A percentile compares a stretch with the other conserved stretches of the same genome.
These are phyloP conservation scores for Chloroceryle amazona DNA, from an alignment of 2,797 vertebrate genomes.

Conservation along the genomic window DNA sequence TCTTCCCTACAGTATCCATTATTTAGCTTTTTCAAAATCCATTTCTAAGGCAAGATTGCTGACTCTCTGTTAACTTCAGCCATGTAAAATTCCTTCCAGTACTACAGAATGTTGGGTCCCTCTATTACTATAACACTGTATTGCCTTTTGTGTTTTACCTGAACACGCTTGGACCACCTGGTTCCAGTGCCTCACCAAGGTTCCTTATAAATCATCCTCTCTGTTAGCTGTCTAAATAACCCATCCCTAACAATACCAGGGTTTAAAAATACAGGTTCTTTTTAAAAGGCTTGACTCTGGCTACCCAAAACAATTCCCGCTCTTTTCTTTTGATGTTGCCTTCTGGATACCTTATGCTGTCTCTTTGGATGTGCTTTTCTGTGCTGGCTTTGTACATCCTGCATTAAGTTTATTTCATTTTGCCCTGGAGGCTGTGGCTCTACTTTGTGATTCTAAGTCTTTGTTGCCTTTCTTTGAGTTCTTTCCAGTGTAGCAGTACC, in stretches of 20 bases:
- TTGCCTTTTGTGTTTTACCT: background rate
- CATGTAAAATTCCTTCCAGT: background rate
- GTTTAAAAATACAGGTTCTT: background rate
- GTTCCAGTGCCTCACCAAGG: background rate
- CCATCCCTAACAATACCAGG: background rate
- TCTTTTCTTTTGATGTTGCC: background rate
- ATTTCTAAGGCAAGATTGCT: background rate
- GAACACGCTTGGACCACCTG: background rate
- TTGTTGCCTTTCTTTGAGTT: constrained; percentile 35
- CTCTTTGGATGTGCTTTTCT: background rate
- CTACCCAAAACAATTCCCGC: background rate
- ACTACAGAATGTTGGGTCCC: background rate
- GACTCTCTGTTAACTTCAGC: background rate
- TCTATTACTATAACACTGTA: rapidly evolving
- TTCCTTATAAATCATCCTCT: background rate
- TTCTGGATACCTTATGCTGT: background rate
- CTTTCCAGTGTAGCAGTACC: constrained; percentile 5
- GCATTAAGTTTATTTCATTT: background rate
- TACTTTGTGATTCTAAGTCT: constrained; percentile 25
- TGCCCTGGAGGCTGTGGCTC: background rate
- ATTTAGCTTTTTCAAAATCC: background rate
- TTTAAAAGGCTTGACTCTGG: background rate
- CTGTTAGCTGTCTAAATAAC: background rate
- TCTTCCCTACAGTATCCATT: background rate
- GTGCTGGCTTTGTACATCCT: background rate